phyloP scores from a whole-genome alignment of 1,140 invertebrate species.

The Sipha flava region DNA sequence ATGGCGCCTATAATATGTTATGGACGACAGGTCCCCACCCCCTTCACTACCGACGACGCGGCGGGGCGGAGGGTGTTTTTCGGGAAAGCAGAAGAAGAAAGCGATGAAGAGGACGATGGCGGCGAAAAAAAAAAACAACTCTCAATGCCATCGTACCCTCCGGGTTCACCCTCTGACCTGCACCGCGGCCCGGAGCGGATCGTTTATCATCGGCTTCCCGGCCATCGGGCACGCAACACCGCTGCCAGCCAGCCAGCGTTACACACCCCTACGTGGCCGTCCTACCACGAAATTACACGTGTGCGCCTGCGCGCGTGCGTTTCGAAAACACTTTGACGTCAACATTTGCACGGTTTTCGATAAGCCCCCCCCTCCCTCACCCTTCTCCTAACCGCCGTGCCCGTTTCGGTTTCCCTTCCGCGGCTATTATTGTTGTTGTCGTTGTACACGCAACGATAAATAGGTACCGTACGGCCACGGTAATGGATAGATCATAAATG shows the following conservation, averaged over 20 bases:
- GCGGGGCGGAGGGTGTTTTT: background rate
- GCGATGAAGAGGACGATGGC: background rate
- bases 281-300: background rate
- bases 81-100: background rate
- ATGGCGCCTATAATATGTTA: slow-evolving; percentile 30
- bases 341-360: slow-evolving; percentile 18
- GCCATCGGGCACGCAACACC: background rate
- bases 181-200: background rate
- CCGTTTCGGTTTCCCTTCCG: background rate
- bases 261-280: background rate
- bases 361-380: background rate
- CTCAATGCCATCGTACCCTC: background rate
- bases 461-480: too few species aligned
- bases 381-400: too few species aligned
- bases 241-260: background rate
- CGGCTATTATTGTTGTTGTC: background rate
- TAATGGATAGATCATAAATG: too few species aligned
- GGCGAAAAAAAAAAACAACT: background rate
- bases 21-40: background rate
- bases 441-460: background rate
- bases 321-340: slow-evolving; percentile 10
- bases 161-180: background rate
- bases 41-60: background rate
- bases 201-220: slow-evolving; percentile 26
- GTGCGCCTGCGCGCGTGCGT: background rate